A percentile compares a stretch with the other conserved stretches of the same genome.
These are phyloP conservation scores for Myodes glareolus DNA, from an alignment of 2,113 vertebrate genomes.

Conservation along the genomic window DNA sequence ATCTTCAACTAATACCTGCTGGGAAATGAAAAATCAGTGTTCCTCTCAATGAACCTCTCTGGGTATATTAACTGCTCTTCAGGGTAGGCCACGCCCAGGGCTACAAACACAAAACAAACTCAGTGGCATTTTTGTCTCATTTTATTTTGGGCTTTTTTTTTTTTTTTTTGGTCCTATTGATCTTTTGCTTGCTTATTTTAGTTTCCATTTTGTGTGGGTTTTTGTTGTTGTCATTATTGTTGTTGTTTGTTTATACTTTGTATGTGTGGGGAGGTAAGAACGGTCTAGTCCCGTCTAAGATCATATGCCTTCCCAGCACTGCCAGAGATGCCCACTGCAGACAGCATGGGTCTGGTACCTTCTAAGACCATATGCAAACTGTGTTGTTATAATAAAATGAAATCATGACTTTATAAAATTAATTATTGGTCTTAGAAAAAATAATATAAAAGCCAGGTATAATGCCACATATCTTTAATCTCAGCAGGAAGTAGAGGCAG, in stretches of 20 bases:
- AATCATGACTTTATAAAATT: slow-evolving; percentile 4
- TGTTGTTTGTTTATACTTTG: background rate
- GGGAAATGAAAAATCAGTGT: background rate
- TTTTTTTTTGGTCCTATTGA: background rate
- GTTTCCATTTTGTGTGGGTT: background rate
- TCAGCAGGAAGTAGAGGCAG: background rate
- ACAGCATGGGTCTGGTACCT: slow-evolving; percentile 7
- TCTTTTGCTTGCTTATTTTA: background rate
- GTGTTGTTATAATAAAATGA: slow-evolving; percentile 4
- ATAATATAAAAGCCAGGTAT: background rate
- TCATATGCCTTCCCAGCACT: background rate
- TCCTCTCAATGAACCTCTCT: no score
- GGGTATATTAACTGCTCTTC: background rate
- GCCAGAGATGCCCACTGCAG: slow-evolving; percentile 33
- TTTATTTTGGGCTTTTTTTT: no score
- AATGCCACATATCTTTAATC: background rate
- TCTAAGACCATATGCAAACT: background rate
- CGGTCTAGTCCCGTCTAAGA: no score
- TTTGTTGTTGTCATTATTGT: background rate
- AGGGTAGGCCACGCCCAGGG: background rate
- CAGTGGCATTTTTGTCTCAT: background rate
- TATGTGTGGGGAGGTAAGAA: background rate
- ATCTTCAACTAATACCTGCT: background rate
- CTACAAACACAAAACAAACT: background rate
- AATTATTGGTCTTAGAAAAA: slow-evolving; percentile 40